These are phyloP conservation scores for Macquaria australasica DNA, from an alignment of 2,113 vertebrate genomes.

Conservation along the genomic window DNA sequence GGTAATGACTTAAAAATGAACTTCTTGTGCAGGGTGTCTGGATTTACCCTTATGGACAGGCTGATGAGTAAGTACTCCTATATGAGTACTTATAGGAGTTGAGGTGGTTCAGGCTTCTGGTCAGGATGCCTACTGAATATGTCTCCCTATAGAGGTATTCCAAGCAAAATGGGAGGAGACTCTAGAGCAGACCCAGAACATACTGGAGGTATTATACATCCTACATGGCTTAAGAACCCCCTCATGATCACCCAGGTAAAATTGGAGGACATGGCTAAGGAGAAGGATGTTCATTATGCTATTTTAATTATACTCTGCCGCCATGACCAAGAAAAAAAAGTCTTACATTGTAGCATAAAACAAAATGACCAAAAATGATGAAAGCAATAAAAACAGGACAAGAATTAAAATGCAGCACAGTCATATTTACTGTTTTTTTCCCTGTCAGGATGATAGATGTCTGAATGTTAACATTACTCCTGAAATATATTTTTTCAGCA, in stretches of 20 bases:
- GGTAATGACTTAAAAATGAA: neutral
- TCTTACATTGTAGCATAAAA: neutral
- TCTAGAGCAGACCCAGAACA: neutral
- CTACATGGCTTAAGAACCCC: neutral
- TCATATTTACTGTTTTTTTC: neutral
- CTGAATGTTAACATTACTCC: conserved; percentile 20
- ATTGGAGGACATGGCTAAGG: neutral
- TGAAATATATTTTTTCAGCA: conserved; percentile 42
- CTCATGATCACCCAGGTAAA: neutral
- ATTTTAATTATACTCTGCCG: neutral
- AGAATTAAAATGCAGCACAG: neutral
- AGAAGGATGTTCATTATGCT: neutral
- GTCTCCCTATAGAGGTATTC: neutral
- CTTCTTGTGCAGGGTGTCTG: neutral
- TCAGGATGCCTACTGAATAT: conserved; percentile 2
- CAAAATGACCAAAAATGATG: neutral
- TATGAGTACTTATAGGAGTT: neutral
- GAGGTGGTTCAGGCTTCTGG: neutral
- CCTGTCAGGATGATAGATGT: neutral
- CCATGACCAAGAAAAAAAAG: neutral
- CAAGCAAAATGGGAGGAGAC: neutral
- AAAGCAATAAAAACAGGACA: neutral
- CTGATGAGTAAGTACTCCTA: no score
- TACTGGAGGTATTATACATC: neutral
- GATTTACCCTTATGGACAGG: neutral